These are phyloP conservation scores for Leptothorax acervorum DNA, from an alignment of 2,888 invertebrate species.

Conservation along the genomic window DNA sequence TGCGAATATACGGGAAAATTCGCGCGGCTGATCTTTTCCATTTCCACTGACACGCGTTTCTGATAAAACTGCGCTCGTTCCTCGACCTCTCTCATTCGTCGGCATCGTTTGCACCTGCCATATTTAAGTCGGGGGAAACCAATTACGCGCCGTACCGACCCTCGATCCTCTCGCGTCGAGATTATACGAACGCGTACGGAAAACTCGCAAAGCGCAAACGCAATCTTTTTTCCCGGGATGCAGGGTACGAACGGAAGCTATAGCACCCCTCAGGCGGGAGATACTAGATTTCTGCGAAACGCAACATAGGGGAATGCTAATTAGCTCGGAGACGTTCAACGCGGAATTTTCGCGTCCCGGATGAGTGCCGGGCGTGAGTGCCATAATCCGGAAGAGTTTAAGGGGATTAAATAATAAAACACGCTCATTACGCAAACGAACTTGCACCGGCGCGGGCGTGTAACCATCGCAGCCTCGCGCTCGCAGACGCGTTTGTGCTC, in stretches of 20 bases:
- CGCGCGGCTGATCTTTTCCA: background rate
- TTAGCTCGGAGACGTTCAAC: conserved; percentile 62
- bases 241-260: background rate
- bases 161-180: conserved; percentile 2
- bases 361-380: conserved; percentile 56
- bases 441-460: conserved; percentile 16
- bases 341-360: background rate
- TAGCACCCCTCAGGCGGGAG: too few relatives aligned
- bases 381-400: conserved; percentile 71
- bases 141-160: conserved; percentile 21
- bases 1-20: background rate
- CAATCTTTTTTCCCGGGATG: background rate
- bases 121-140: conserved; percentile 31
- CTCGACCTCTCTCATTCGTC: conserved; percentile 2
- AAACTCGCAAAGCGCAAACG: background rate
- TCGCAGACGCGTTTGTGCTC: conserved; percentile 24
- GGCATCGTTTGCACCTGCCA: background rate
- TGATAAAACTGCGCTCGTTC: conserved; percentile 22
- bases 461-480: conserved; percentile 1
- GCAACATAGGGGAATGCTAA: conserved; percentile 58
- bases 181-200: conserved; percentile 16
- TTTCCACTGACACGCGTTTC: background rate
- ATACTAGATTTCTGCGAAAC: background rate
- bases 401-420: conserved; percentile 74
- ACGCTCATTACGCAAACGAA: conserved; percentile 65